These are phyloP conservation scores for Epizoanthus fatuus DNA, from an alignment of 92 coral and sea anemone species.

Conservation along the genomic window DNA sequence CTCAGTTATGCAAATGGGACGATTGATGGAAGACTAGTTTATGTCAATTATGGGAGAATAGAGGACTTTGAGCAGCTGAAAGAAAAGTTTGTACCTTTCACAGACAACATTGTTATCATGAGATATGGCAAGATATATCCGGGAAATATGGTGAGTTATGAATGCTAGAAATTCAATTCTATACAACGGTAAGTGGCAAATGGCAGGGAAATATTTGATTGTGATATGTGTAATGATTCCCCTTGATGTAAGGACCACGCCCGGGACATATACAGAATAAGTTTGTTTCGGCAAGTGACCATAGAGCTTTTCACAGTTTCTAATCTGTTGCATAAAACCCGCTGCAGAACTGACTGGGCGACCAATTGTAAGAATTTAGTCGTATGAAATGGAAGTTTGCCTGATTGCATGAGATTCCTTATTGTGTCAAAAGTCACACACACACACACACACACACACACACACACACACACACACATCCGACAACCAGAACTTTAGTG, in stretches of 20 bases:
- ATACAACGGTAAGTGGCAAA: not conserved
- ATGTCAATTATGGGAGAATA: constrained; percentile 53
- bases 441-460: no score
- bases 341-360: no score
- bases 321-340: no score
- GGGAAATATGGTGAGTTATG: constrained; percentile 50
- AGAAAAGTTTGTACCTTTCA: not conserved
- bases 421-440: no score
- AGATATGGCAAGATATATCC: constrained; percentile 59
- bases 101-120: constrained; percentile 46
- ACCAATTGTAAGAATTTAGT: no score
- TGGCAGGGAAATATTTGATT: not conserved
- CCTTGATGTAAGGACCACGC: not conserved
- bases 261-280: no score
- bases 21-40: constrained; percentile 34
- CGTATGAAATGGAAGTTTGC: no score
- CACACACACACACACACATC: not conserved
- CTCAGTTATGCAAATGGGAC: constrained; percentile 45
- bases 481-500: not conserved
- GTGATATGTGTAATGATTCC: not conserved
- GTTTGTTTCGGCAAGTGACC: no score
- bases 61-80: constrained; percentile 41
- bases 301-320: no score
- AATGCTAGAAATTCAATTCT: not conserved
- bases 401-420: no score